These are phyloP conservation scores for Agonopterix heracliana DNA, from an alignment of 2,888 invertebrate species.

Conservation along the genomic window DNA sequence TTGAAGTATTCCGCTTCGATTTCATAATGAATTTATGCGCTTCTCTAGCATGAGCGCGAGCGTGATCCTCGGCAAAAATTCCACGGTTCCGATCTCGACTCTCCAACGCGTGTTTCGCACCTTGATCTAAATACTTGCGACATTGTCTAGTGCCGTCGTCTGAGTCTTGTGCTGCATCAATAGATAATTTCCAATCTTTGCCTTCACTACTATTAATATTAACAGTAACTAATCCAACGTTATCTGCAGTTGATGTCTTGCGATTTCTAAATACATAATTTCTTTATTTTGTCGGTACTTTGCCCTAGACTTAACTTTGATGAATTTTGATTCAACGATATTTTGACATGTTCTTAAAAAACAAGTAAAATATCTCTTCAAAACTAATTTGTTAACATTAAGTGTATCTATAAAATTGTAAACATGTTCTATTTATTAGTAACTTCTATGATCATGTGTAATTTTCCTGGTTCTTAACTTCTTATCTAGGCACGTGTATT, in stretches of 20 bases:
- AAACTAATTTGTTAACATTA: no score
- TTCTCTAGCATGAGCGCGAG: conserved; percentile 40
- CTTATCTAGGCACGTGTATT: conserved; percentile 17
- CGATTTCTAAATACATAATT: no score
- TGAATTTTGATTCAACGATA: no score
- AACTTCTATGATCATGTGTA: background rate
- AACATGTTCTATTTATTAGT: background rate
- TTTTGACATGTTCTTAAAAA: no score
- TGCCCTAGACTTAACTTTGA: no score
- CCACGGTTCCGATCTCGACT: conserved; percentile 65
- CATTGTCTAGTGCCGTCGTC: conserved; percentile 63
- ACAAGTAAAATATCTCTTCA: no score
- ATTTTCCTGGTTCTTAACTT: background rate
- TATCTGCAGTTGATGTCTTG: no score
- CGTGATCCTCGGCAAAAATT: conserved; percentile 67
- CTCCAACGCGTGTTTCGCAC: conserved; percentile 71
- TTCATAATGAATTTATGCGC: conserved; percentile 55
- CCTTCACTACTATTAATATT: conserved; percentile 1
- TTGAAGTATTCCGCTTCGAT: conserved; percentile 39
- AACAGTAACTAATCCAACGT: no score
- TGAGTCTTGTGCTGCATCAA: conserved; percentile 39
- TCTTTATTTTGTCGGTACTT: no score
- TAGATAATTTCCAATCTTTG: conserved; percentile 19
- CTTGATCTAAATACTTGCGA: conserved; percentile 76
- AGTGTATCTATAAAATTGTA: no score